Evolutionary conservation across 2,113 vertebrate genomes (phyloP), one percentile per base, ranked within the genome.

Genomic region (Podocnemis expansa): DNA sequence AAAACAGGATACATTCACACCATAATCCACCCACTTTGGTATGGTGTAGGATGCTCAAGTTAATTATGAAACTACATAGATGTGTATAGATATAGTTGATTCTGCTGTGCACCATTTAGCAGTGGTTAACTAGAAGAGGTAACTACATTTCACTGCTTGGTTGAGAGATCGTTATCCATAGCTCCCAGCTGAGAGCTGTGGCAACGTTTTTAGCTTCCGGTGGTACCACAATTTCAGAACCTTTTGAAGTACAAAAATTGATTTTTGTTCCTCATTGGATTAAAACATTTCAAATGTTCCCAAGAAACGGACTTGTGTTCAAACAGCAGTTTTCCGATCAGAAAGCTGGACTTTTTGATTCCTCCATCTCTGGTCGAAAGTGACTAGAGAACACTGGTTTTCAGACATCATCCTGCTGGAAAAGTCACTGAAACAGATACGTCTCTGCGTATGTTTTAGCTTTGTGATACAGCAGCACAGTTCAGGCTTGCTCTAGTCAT

Each of bases 241-340:
- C 17, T 67, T 84, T 91, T 88, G 93, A 87, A 80, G 84, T 94
- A 89, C 89, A 89, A 81, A 90, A 96, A 88, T 96, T 96, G 93
- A 47, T 87, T 96, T 93, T 95, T 82, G 45, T 95, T 96, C 84
- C 22, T 0, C 87, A 91, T 95, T 85, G 94, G 88, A 96, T 73
- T 84, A 95, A 80, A 93, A 93, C 82, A 82, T 95, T 91, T 94
- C 94, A 63, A 83, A 84, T 91, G 86, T 84, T 95, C 85, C 95
- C 92, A 91, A 87, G 82, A 90, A 86, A 78, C 34, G 38, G 90
- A 84, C 31, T 2, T 82, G 91, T 94, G 94, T 95, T 81, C 90
- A 96, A 96, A 97, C 82, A 67, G 78, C 88, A 94, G 78, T 0
- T 93, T 91, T 93, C 80, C 88, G 88, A 47, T 38, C 70, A 25